A percentile compares a stretch with the other conserved stretches of the same genome.
phyloP scores from a whole-genome alignment of 2,113 vertebrate genomes.

The Steatornis caripensis region DNA sequence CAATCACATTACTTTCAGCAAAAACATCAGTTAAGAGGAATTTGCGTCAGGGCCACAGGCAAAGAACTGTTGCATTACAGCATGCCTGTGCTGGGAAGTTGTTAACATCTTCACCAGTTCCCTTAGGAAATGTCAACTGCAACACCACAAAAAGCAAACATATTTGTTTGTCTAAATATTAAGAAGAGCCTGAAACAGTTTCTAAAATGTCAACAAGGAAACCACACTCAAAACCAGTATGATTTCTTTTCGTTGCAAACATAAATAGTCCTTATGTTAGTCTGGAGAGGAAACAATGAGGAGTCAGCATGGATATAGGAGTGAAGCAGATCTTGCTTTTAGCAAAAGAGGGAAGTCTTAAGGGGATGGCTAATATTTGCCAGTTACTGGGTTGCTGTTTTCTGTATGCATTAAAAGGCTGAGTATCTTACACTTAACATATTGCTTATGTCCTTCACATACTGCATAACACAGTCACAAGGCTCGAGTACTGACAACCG shows the following conservation, averaged over 20 bases:
- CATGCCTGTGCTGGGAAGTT: background rate
- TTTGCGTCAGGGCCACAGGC: slow-evolving; percentile 1
- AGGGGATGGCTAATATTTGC: background rate
- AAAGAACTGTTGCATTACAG: background rate
- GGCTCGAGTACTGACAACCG: background rate
- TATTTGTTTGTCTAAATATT: slow-evolving; percentile 9
- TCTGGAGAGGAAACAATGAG: background rate
- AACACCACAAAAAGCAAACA: background rate
- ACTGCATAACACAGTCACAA: background rate
- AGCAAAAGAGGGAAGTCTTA: background rate
- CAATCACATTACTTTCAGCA: slow-evolving; percentile 12
- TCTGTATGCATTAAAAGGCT: background rate
- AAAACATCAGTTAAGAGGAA: background rate
- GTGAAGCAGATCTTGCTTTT: background rate
- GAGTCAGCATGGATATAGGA: background rate
- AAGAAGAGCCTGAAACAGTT: background rate
- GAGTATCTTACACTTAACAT: background rate
- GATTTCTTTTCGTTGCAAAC: background rate
- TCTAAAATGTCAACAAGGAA: slow-evolving; percentile 13
- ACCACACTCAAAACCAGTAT: background rate
- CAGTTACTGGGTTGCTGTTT: background rate
- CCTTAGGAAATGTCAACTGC: slow-evolving; percentile 18
- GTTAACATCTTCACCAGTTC: slow-evolving; percentile 1
- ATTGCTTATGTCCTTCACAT: background rate
- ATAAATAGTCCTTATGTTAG: background rate